Conservation (phyloP, 2,113 vertebrate genomes). For the Monarcha castaneiventris region DNA sequence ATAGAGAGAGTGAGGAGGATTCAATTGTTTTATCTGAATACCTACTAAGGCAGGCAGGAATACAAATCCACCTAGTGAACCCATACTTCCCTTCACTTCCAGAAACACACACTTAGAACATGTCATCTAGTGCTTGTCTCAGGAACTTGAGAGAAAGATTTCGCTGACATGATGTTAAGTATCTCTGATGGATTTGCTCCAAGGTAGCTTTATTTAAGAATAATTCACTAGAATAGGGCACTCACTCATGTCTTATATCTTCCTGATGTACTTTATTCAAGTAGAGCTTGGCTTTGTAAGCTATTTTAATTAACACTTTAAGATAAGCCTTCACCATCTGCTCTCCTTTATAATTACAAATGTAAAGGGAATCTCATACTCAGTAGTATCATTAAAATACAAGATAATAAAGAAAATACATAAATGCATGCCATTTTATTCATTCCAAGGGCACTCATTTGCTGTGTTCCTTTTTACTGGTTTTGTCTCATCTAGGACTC, state of each 20-base stretch:
- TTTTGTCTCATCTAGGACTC: slow-evolving; percentile 31
- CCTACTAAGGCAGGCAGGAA: neutral
- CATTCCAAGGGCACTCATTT: neutral
- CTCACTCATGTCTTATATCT: neutral
- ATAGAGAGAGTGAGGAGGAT: neutral
- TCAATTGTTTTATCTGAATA: neutral
- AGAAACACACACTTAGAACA: neutral
- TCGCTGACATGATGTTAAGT: neutral
- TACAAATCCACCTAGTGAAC: neutral
- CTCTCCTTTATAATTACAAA: slow-evolving; percentile 70
- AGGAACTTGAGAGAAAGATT: neutral
- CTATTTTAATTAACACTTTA: slow-evolving; percentile 75
- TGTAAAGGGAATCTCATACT: slow-evolving; percentile 45
- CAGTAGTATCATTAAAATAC: slow-evolving; percentile 63
- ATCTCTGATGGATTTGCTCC: neutral
- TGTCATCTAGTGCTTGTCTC: neutral
- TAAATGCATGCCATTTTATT: slow-evolving; percentile 17
- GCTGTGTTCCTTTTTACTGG: slow-evolving; percentile 5
- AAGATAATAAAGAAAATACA: slow-evolving; percentile 48
- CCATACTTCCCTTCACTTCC: neutral
- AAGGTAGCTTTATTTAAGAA: neutral
- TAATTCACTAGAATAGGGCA: neutral
- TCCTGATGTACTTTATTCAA: slow-evolving; percentile 28
- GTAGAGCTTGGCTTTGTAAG: slow-evolving; percentile 42
- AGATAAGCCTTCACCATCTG: slow-evolving; percentile 71